Evolutionary conservation across 1,140 invertebrate species (phyloP).

Genomic region (Andrena cerasifolii): DNA sequence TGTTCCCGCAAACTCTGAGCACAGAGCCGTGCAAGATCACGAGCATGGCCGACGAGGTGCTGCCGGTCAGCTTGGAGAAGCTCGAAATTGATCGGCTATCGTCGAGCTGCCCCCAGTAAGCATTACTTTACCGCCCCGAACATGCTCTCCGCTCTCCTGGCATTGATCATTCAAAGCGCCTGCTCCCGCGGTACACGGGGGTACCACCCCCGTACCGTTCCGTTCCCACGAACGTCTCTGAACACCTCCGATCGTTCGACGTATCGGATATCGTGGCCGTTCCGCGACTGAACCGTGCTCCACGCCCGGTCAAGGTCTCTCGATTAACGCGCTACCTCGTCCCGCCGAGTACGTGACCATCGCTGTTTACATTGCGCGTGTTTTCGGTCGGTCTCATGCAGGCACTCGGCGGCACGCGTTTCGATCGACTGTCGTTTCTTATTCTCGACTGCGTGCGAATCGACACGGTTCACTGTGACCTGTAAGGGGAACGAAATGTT

Average conservation of each 20-base stretch:
- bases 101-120: constrained; percentile 69
- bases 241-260: constrained; percentile 16
- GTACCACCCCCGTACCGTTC: too few species aligned
- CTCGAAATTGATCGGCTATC: constrained; percentile 77
- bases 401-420: constrained; percentile 3
- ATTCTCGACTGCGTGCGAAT: constrained; percentile 1
- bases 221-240: background rate
- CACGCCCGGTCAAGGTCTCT: constrained; percentile 60
- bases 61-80: constrained; percentile 78
- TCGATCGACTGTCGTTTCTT: constrained; percentile 20
- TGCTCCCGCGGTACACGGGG: too few species aligned
- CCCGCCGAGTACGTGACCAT: constrained; percentile 6
- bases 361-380: constrained; percentile 30
- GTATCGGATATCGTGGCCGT: constrained; percentile 8
- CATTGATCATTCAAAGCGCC: constrained; percentile 30
- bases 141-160: constrained; percentile 3
- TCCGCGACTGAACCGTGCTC: constrained; percentile 37
- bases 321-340: constrained; percentile 25
- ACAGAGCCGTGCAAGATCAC: constrained; percentile 38
- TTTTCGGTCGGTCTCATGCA: constrained; percentile 24
- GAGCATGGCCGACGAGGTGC: constrained; percentile 77
- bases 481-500: constrained; percentile 29
- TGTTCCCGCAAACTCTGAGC: constrained; percentile 63
- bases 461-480: constrained; percentile 11
- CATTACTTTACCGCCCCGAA: constrained; percentile 19